Evolutionary conservation across 2,113 vertebrate species (phyloP).

Genomic region (Peucedramus taeniatus): DNA sequence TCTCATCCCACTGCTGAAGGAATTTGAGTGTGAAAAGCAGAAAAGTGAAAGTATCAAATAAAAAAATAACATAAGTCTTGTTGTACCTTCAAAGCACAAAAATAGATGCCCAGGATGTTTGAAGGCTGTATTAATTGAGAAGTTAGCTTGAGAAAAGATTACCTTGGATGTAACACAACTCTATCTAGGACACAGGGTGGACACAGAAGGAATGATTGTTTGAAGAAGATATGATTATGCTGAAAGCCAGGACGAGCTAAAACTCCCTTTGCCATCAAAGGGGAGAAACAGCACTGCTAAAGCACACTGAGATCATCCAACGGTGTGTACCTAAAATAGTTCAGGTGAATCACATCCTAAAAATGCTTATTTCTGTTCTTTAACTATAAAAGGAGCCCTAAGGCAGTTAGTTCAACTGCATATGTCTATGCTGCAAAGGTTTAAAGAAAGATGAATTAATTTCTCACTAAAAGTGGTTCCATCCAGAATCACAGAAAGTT

Average conservation of each 20-base stretch:
- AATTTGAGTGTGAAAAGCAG: neutral
- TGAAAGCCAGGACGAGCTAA: neutral
- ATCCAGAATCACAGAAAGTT: neutral
- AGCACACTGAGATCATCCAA: neutral
- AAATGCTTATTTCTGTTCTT: neutral
- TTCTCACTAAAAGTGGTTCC: neutral
- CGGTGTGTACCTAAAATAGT: neutral
- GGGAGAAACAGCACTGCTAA: neutral
- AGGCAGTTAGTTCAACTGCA: neutral
- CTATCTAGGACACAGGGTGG: neutral
- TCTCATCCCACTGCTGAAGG: neutral
- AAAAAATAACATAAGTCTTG: neutral
- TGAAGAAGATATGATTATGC: neutral
- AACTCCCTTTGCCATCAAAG: neutral
- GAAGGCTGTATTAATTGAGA: neutral
- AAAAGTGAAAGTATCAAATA: neutral
- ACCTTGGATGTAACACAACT: neutral
- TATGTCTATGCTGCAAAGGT: neutral
- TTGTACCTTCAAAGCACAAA: neutral
- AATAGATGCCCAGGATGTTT: neutral
- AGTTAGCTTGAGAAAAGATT: neutral
- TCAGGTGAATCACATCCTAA: slow-evolving; percentile 21
- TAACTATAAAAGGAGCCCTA: neutral
- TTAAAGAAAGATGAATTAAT: neutral
- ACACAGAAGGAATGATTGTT: neutral